Conservation (phyloP, 2,113 vertebrate genomes). For the Pampusana beccarii region DNA sequence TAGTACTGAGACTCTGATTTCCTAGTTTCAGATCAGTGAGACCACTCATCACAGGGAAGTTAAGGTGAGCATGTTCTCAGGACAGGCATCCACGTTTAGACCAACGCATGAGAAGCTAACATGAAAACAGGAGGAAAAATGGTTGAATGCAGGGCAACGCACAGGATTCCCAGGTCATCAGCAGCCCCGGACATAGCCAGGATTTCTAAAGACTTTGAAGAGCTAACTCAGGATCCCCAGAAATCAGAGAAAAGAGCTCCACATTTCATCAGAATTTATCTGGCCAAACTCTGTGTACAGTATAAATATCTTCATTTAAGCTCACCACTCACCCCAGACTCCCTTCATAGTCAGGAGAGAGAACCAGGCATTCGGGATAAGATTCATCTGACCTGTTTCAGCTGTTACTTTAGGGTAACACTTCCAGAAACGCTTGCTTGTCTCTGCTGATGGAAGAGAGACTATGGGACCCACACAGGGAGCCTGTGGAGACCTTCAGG, state of each 20-base stretch:
- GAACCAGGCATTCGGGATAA: not conserved
- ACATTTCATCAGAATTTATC: not conserved
- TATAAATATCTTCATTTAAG: not conserved
- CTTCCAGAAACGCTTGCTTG: not conserved
- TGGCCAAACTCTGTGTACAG: not conserved
- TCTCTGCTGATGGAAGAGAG: not conserved
- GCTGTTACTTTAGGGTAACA: not conserved
- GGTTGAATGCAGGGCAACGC: not conserved
- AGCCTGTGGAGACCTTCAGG: not conserved
- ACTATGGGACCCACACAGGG: not conserved
- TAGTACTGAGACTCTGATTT: not conserved
- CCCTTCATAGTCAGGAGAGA: not conserved
- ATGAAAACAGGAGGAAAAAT: not conserved
- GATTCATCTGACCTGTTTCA: not conserved
- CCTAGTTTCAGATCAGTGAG: not conserved
- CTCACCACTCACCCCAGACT: not conserved
- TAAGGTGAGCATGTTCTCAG: fast-evolving
- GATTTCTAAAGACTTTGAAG: not conserved
- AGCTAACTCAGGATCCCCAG: not conserved
- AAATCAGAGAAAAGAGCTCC: not conserved
- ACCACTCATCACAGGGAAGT: not conserved
- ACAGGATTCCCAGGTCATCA: not conserved
- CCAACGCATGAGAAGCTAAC: not conserved
- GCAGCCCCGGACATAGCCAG: not conserved
- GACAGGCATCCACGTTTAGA: not conserved